Evolutionary conservation across 35 echinoderm and acorn worm genomes (phyloP).

Genomic region (Apostichopus californicus): DNA sequence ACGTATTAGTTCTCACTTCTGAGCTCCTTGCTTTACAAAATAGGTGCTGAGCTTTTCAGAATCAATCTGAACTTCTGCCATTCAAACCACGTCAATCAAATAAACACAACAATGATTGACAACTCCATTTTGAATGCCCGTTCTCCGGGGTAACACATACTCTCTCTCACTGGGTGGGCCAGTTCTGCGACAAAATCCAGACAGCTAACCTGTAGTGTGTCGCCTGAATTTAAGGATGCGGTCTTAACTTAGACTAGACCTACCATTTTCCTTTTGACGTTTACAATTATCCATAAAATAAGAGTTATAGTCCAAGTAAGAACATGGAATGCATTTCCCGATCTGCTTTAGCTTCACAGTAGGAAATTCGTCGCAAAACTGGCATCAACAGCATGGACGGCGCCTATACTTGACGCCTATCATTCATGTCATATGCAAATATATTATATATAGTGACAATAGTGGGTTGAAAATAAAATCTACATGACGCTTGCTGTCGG

Average conservation of each 20-base stretch:
- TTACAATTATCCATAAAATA: neutral
- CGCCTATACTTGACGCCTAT: neutral
- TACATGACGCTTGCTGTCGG: too few relatives aligned
- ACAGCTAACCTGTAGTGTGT: neutral
- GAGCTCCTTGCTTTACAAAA: slow-evolving; percentile 15
- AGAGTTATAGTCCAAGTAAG: too few relatives aligned
- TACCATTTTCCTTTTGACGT: neutral
- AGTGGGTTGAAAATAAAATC: too few relatives aligned
- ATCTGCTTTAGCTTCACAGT: neutral
- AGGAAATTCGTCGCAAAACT: neutral
- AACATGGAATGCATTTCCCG: too few relatives aligned
- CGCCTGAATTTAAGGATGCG: neutral
- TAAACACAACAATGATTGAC: slow-evolving; percentile 1
- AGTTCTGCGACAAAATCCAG: neutral
- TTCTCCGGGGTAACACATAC: slow-evolving; percentile 33
- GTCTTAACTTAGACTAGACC: neutral
- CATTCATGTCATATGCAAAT: neutral
- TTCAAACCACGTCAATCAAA: slow-evolving; percentile 33
- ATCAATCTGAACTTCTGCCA: slow-evolving; percentile 19
- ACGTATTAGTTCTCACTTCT: neutral
- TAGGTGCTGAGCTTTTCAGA: slow-evolving; percentile 7
- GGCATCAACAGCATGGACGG: neutral
- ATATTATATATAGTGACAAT: too few relatives aligned
- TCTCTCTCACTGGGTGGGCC: slow-evolving; percentile 3
- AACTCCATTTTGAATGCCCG: neutral